Percentiles rank a stretch among this genome's conserved stretches.
phyloP scores from a whole-genome alignment of 2,797 vertebrate genomes.

The Takifugu rubripes region DNA sequence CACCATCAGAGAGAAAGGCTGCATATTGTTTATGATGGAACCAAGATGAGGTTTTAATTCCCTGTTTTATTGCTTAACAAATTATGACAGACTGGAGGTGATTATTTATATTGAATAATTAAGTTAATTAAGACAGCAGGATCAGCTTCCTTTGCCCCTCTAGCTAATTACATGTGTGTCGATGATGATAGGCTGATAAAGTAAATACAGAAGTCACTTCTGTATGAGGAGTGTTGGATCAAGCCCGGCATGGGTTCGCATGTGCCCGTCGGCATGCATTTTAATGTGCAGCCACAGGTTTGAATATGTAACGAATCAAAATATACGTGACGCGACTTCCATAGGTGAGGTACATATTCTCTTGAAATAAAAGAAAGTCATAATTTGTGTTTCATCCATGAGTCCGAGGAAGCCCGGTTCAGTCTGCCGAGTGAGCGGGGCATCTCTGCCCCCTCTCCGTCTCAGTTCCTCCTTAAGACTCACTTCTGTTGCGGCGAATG shows the following conservation, averaged over 20 bases:
- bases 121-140: conserved; percentile 71
- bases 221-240: conserved; percentile 30
- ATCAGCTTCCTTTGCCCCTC: conserved; percentile 59
- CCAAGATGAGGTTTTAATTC: conserved; percentile 69
- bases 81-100: conserved; percentile 72
- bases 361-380: conserved; percentile 1
- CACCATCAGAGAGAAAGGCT: conserved; percentile 33
- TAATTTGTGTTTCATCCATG: conserved; percentile 51
- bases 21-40: conserved; percentile 72
- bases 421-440: conserved; percentile 70
- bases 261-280: conserved; percentile 10
- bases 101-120: conserved; percentile 80
- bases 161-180: conserved; percentile 67
- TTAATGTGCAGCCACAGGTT: neutral
- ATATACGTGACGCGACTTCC: too few species aligned
- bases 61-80: conserved; percentile 73
- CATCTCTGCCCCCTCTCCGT: conserved; percentile 32
- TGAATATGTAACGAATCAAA: too few species aligned
- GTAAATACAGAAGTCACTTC: conserved; percentile 65
- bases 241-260: conserved; percentile 26
- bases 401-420: conserved; percentile 49
- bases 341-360: too few species aligned
- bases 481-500: conserved; percentile 73
- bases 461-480: conserved; percentile 56
- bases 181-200: conserved; percentile 29